Conservation (phyloP, 35 echinoderm and acorn worm species). For the Ptychodera flava region DNA sequence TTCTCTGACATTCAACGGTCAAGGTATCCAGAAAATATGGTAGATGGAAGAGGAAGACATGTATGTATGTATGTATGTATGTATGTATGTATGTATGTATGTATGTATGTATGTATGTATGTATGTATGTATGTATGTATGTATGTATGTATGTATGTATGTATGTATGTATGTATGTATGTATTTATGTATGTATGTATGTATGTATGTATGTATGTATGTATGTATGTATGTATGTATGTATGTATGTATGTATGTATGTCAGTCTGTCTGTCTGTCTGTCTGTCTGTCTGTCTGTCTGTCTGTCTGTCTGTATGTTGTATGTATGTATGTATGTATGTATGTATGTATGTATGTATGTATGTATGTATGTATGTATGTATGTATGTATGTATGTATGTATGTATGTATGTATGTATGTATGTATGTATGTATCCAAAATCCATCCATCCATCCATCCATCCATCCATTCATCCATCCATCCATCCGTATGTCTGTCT, state of each 20-base stretch:
- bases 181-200: too few species aligned
- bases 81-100: too few species aligned
- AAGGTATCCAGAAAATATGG: too few species aligned
- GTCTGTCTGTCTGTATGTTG: neutral
- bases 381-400: constrained; percentile 2
- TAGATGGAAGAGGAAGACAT: too few species aligned
- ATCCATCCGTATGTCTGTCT: too few species aligned
- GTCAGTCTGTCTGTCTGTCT: neutral
- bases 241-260: constrained; percentile 2
- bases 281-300: neutral
- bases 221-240: neutral
- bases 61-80: too few species aligned
- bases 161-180: too few species aligned
- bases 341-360: neutral
- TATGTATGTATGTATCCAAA: neutral
- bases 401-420: neutral
- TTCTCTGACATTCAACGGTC: too few species aligned
- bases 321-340: neutral
- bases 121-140: too few species aligned
- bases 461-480: neutral
- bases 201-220: too few species aligned
- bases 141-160: too few species aligned
- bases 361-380: neutral
- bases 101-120: too few species aligned
- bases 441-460: neutral